These are phyloP conservation scores for Tetragonisca angustula DNA, from an alignment of 2,888 invertebrate genomes.

Conservation along the genomic window DNA sequence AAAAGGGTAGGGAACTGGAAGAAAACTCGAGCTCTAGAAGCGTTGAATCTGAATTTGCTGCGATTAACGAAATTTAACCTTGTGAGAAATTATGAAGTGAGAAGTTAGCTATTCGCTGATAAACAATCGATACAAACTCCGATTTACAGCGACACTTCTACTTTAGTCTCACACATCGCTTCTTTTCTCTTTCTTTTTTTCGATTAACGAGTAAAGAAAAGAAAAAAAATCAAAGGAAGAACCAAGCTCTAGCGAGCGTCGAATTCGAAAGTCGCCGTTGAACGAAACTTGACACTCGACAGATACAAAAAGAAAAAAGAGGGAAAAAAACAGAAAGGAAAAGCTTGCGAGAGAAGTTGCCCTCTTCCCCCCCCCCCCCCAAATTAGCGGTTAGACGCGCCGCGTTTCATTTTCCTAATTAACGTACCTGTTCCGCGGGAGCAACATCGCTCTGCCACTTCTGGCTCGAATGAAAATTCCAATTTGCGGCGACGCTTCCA, in stretches of 20 bases:
- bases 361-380: neutral
- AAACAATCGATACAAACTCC: too few relatives aligned
- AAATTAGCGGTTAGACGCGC: constrained; percentile 42
- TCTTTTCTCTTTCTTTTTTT: too few relatives aligned
- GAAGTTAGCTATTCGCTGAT: too few relatives aligned
- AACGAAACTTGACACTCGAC: constrained; percentile 18
- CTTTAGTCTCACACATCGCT: too few relatives aligned
- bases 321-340: neutral
- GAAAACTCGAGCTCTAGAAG: too few relatives aligned
- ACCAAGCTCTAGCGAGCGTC: constrained; percentile 1
- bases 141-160: too few relatives aligned
- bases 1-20: too few relatives aligned
- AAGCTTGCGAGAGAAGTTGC: constrained; percentile 5
- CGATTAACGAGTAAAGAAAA: too few relatives aligned
- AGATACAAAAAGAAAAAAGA: neutral
- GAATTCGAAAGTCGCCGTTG: constrained; percentile 25
- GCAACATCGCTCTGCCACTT: neutral
- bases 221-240: neutral
- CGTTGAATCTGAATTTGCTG: neutral
- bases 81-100: too few relatives aligned
- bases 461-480: constrained; percentile 7
- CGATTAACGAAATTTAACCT: too few relatives aligned
- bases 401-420: constrained; percentile 37
- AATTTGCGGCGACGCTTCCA: neutral
- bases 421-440: constrained; percentile 9